Percentiles rank a stretch among this genome's conserved stretches.
Evolutionary conservation across 2,113 vertebrate genomes (phyloP).

Genomic region (Peromyscus californicus): DNA sequence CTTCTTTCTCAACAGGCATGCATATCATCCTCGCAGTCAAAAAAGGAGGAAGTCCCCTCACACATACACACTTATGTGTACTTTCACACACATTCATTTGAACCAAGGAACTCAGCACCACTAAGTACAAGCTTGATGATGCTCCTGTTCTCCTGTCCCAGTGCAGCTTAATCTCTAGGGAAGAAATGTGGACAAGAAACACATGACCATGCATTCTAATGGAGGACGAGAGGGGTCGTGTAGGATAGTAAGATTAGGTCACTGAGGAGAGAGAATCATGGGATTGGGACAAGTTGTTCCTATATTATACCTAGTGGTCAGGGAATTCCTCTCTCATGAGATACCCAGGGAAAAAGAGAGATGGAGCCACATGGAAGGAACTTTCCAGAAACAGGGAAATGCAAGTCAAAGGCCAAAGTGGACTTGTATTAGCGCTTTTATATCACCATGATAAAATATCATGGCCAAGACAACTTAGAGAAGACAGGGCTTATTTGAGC

Average conservation of each 20-base stretch:
- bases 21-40: neutral
- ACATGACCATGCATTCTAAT: neutral
- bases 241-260: neutral
- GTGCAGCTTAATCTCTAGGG: neutral
- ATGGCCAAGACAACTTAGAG: neutral
- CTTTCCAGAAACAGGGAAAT: neutral
- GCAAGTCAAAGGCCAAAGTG: neutral
- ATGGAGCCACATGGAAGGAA: neutral
- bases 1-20: neutral
- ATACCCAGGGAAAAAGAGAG: neutral
- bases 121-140: neutral
- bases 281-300: neutral
- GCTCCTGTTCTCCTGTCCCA: neutral
- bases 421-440: neutral
- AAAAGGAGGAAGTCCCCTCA: neutral
- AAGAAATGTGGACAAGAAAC: neutral
- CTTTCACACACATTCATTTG: neutral
- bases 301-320: neutral
- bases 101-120: neutral
- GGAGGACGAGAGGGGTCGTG: rapidly evolving
- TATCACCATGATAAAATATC: neutral
- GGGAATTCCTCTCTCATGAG: neutral
- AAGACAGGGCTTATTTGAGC: neutral
- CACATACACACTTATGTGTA: neutral
- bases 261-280: neutral